Evolutionary conservation across 1,140 invertebrate species (phyloP).

Genomic region (Ctenoplectra terminalis): DNA sequence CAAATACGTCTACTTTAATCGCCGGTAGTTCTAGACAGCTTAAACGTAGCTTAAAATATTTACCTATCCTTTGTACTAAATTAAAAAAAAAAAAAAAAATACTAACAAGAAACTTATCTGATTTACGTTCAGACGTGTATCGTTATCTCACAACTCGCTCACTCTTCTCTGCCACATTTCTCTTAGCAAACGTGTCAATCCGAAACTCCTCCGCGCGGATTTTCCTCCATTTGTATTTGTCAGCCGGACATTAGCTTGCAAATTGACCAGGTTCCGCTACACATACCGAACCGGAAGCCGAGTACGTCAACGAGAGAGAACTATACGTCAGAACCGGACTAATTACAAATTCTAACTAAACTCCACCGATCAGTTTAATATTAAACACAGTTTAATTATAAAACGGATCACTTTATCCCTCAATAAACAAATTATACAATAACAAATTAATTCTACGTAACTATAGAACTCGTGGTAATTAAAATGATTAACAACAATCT

Average conservation of each 20-base stretch:
- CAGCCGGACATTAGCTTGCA: background rate
- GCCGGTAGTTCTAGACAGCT: no score
- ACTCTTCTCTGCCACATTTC: background rate
- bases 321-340: background rate
- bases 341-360: constrained; percentile 17
- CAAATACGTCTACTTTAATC: no score
- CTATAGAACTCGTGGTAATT: background rate
- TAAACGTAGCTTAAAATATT: no score
- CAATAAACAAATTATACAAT: no score
- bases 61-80: no score
- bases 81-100: no score
- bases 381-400: background rate
- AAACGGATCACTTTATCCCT: no score
- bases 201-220: background rate
- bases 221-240: constrained; percentile 4
- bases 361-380: background rate
- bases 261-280: background rate
- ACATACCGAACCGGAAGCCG: background rate
- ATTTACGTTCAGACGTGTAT: background rate
- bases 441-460: background rate
- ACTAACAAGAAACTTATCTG: background rate
- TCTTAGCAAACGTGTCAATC: background rate
- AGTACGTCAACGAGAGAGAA: background rate
- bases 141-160: background rate
- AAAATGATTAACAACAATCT: background rate